phyloP scores from a whole-genome alignment of 1,140 invertebrate species.

The Ephestia elutella region DNA sequence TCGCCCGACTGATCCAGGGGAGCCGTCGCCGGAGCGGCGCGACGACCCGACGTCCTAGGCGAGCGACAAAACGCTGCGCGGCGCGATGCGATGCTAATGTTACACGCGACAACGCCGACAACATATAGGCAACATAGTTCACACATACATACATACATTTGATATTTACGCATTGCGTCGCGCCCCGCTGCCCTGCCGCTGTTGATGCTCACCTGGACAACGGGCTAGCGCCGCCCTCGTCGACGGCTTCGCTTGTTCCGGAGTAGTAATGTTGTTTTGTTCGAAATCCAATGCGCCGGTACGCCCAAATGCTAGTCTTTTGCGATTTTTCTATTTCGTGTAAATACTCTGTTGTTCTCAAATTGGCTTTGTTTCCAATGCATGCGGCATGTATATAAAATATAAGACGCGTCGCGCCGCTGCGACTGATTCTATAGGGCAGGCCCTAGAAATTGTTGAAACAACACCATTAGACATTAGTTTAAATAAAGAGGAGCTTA shows the following conservation, averaged over 20 bases:
- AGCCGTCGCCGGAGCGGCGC: conserved; percentile 68
- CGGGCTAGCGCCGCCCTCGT: conserved; percentile 43
- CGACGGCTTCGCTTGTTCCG: conserved; percentile 39
- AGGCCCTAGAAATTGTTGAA: conserved; percentile 1
- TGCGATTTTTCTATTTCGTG: background rate
- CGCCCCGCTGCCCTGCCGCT: too few relatives aligned
- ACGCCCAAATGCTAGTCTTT: conserved; percentile 5
- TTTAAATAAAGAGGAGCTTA: conserved; percentile 27
- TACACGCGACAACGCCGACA: too few relatives aligned
- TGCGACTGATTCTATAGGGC: conserved; percentile 10
- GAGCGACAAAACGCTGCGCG: too few relatives aligned
- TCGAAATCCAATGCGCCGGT: background rate
- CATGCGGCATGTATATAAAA: conserved; percentile 7
- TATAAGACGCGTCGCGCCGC: background rate
- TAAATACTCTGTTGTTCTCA: conserved; percentile 2
- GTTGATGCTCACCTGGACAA: too few relatives aligned
- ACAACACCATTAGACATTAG: conserved; percentile 21
- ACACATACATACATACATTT: too few relatives aligned
- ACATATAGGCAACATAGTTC: too few relatives aligned
- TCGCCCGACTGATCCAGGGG: conserved; percentile 69
- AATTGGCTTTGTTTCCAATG: background rate
- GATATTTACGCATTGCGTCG: too few relatives aligned
- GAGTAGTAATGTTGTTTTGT: conserved; percentile 20
- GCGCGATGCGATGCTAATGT: too few relatives aligned
- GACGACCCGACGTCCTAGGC: too few relatives aligned